Evolutionary conservation across 1,140 invertebrate species (phyloP), one percentile per base, ranked within the genome.

Genomic region (Nasonia vitripennis): DNA sequence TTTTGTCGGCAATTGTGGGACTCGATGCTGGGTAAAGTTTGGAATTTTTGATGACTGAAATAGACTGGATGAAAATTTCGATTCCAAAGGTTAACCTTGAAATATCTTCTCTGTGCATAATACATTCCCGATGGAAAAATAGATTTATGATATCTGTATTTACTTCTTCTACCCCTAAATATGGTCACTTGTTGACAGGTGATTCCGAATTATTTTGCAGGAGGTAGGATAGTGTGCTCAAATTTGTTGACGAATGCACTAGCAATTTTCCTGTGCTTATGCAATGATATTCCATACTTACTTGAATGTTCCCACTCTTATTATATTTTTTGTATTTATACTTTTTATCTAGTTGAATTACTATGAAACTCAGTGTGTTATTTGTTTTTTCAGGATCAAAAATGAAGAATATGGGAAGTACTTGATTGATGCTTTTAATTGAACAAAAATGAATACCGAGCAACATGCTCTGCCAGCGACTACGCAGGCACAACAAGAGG

Each of bases 401-500:
- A 89, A 92, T 91, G 90, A 91, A 82, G 88, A 91, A 83, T 90
- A 84, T 87, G 68, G 88, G 88, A 87, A 89, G 88, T 86, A 84
- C 87, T 89, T 93, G 88, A 90, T 87, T 88, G 83, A 88, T 87
- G 88, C 45, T 79, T 86, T 87, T 89, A 88, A 91, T 88, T 93
- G 88, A 92, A 88, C 87, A 89, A 94, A 92, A 87, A 94, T 94
- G 93, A 94, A 94, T 90, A 93, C 90, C 88, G 93, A 94, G 89
- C 93, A 94, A 88, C 93, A 94, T 92, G 91, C 93, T 88, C 90
- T 93, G 91, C 93, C 93, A 90, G 92, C 92, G 87, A 92, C 93
- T 74, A 93, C 93, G 91, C 91, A 93, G 91, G 92, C 92, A 89
- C 91, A 93, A 89, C 92, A 93, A 91, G 93, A 94, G 91, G 93